Evolutionary conservation across 2,888 invertebrate species (phyloP), one percentile per base, ranked within the genome.

Genomic region (Polyploca ridens): DNA sequence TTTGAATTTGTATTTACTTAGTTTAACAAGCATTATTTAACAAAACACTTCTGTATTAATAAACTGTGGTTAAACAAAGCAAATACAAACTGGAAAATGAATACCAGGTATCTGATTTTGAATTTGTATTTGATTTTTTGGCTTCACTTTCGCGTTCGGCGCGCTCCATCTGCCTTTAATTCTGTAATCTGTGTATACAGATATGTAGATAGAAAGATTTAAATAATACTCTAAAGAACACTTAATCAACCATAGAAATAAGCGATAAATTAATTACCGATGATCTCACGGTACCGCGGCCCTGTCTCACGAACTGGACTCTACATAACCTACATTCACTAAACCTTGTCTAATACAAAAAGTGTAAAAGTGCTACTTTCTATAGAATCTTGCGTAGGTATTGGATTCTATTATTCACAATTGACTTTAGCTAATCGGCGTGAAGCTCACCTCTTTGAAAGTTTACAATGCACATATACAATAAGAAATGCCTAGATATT

Each of bases 251-350:
- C 65, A 67, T 64, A 66, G 68, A 67, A 49, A 57, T 33, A 14
- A 63, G 44, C 58, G 64, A 69, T 59, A 64, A 54, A 54, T 54
- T 19, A 19, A 54, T 64, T 72, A 75, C 66, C 69, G 68, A 68
- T 68, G 71, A 71, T 69, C 71, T 73, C 73, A 75, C 71, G 64
- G 65, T 63, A 63, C 67, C 62, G 65, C 67, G 19, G 63, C 72
- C 81, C 81, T 86, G 85, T 86, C 84, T 80, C 82, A 83, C 82
- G 82, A 86, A 86, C 77, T 79, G 58, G 61, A 19, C 72, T 66
- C 75, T 78, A 75, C 75, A 72, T 77, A 79, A 74, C 82, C 81
- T 74, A 83, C 78, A 76, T 81, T 72, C 72, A 60, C 71, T 61
- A 72, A 64, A 74, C 71, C 79, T 80, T 82, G 76, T 70, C 70